Conservation (phyloP, 37 sponge, comb jelly and placozoan genomes). For the Mnemiopsis leidyi region DNA sequence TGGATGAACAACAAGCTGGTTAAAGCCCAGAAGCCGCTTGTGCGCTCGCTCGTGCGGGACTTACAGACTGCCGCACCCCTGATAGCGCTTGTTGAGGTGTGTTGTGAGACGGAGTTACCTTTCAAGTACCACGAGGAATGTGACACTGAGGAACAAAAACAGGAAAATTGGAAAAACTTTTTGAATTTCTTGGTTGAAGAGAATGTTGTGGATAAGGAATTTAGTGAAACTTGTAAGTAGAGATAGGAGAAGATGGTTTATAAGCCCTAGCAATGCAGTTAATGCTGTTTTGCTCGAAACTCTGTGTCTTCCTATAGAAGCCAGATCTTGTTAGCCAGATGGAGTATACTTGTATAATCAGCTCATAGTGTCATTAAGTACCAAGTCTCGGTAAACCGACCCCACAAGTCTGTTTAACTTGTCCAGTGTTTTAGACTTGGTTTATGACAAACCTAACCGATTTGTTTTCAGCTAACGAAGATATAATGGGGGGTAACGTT, state of each 20-base stretch:
- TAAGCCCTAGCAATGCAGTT: too few relatives aligned
- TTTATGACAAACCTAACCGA: too few relatives aligned
- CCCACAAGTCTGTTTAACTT: too few relatives aligned
- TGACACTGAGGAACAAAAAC: slow-evolving; percentile 17
- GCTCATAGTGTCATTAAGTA: too few relatives aligned
- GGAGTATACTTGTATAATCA: too few relatives aligned
- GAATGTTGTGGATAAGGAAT: slow-evolving; percentile 3
- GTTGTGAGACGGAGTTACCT: background rate
- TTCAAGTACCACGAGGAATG: slow-evolving; percentile 58
- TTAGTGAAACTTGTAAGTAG: background rate
- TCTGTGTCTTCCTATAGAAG: too few relatives aligned
- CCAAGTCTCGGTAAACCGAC: too few relatives aligned
- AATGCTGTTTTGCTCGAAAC: too few relatives aligned
- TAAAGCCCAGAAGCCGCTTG: slow-evolving; percentile 55
- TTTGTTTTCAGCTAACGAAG: slow-evolving; percentile 74
- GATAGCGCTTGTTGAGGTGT: slow-evolving; percentile 34
- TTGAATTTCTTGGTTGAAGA: background rate
- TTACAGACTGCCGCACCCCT: slow-evolving; percentile 38
- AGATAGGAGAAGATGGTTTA: background rate
- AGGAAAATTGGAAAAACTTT: slow-evolving; percentile 19
- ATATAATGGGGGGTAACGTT: slow-evolving; percentile 83
- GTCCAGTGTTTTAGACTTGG: too few relatives aligned
- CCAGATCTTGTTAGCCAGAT: too few relatives aligned
- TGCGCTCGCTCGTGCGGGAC: slow-evolving; percentile 57
- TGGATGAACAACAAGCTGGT: slow-evolving; percentile 66